Percentiles rank a stretch among this genome's conserved stretches.
phyloP scores from a whole-genome alignment of 2,113 vertebrate genomes.

The Varanus salvator region DNA sequence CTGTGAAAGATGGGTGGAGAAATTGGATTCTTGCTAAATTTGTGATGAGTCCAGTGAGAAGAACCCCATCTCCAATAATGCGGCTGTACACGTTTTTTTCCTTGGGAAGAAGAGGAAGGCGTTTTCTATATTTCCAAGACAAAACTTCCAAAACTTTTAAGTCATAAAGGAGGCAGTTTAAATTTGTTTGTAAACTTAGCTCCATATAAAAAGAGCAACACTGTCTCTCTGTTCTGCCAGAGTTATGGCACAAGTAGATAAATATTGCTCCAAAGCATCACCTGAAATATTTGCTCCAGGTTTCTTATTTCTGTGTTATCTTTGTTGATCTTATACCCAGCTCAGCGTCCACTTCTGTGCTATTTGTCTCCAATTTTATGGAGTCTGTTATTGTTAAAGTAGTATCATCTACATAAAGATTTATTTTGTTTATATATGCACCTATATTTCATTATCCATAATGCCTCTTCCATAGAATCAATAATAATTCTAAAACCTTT shows the following conservation, averaged over 20 bases:
- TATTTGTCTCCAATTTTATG: background rate
- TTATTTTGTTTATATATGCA: background rate
- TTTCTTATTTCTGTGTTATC: background rate
- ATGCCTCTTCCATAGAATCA: background rate
- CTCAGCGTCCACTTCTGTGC: background rate
- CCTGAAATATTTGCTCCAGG: background rate
- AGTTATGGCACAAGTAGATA: background rate
- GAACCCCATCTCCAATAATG: background rate
- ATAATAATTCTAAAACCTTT: background rate
- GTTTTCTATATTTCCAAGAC: fast-evolving
- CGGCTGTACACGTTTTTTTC: background rate
- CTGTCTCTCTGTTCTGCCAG: background rate
- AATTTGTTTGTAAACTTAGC: background rate
- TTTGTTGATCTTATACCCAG: background rate
- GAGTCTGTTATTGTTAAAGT: background rate
- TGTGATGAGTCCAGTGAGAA: background rate
- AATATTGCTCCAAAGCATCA: background rate
- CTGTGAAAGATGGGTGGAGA: background rate
- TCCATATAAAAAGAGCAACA: background rate
- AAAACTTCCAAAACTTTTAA: fast-evolving
- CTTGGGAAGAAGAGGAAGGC: background rate
- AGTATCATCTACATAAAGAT: background rate
- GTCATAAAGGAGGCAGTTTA: background rate
- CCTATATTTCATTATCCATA: background rate
- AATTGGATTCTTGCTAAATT: background rate